phyloP scores from a whole-genome alignment of 2,113 vertebrate species.

The Eleginops maclovinus region DNA sequence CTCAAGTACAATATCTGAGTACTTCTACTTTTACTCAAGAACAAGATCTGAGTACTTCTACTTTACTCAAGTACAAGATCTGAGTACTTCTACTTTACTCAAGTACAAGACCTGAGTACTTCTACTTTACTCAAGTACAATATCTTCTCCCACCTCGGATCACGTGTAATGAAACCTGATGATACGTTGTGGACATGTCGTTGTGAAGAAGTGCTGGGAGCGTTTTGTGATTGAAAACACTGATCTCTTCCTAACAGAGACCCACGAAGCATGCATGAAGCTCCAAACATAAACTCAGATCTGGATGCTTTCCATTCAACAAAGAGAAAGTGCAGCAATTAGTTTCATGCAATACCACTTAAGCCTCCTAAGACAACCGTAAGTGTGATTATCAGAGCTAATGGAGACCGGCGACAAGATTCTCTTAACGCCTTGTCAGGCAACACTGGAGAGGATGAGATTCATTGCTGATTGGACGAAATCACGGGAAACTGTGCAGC shows the following conservation, averaged over 20 bases:
- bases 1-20: too few relatives aligned
- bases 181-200: too few relatives aligned
- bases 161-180: too few relatives aligned
- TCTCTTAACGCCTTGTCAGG: conserved; percentile 43
- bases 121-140: too few relatives aligned
- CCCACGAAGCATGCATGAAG: background rate
- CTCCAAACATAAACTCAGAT: conserved; percentile 8
- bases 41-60: too few relatives aligned
- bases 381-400: conserved; percentile 50
- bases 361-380: conserved; percentile 34
- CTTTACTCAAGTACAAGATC: too few relatives aligned
- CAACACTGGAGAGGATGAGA: conserved; percentile 45
- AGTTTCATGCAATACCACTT: conserved; percentile 13
- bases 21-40: too few relatives aligned
- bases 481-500: conserved; percentile 34
- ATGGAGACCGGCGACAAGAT: conserved; percentile 63
- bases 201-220: too few relatives aligned
- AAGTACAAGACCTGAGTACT: too few relatives aligned
- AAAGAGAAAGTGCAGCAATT: background rate
- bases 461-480: conserved; percentile 35
- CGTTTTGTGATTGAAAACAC: too few relatives aligned
- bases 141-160: too few relatives aligned
- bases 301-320: background rate
- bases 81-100: too few relatives aligned
- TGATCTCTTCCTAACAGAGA: background rate